Conservation (phyloP, 2,113 vertebrate species). For the Cariama cristata region DNA sequence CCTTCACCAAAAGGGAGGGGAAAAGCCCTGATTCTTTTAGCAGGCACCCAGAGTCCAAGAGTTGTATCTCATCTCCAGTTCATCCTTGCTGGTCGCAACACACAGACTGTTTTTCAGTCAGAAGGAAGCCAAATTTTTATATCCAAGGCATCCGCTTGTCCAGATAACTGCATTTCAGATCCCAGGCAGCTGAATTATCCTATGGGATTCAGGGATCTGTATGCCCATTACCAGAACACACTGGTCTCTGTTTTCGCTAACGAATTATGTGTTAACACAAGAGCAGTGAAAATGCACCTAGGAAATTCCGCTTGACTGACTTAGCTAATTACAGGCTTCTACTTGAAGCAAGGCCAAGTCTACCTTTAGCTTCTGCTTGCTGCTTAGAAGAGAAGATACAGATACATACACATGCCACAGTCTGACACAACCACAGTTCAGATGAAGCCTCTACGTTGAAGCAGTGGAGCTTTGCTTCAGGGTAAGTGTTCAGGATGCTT, state of each 20-base stretch:
- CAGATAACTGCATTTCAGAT: background rate
- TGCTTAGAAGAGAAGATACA: constrained; percentile 9
- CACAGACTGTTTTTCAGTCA: background rate
- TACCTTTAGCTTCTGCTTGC: constrained; percentile 13
- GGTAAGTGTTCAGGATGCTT: background rate
- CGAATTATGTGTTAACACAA: background rate
- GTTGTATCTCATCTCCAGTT: background rate
- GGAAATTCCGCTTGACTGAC: constrained; percentile 10
- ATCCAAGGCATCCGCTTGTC: background rate
- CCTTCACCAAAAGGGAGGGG: background rate
- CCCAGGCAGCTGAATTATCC: background rate
- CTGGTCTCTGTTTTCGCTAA: constrained; percentile 14
- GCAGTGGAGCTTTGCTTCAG: background rate
- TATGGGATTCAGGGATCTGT: background rate
- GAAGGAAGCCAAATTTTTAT: background rate
- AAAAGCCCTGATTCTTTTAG: background rate
- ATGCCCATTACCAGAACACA: background rate
- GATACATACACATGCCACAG: background rate
- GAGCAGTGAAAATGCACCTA: constrained; percentile 3
- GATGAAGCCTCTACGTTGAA: background rate
- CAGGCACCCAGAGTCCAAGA: background rate
- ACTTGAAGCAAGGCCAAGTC: constrained; percentile 10
- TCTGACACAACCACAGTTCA: background rate
- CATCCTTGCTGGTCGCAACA: background rate
- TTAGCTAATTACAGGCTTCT: constrained; percentile 1